Base-by-base conservation (phyloP, 2,113 vertebrate genomes). In the Protobothrops mucrosquamatus region DNA sequence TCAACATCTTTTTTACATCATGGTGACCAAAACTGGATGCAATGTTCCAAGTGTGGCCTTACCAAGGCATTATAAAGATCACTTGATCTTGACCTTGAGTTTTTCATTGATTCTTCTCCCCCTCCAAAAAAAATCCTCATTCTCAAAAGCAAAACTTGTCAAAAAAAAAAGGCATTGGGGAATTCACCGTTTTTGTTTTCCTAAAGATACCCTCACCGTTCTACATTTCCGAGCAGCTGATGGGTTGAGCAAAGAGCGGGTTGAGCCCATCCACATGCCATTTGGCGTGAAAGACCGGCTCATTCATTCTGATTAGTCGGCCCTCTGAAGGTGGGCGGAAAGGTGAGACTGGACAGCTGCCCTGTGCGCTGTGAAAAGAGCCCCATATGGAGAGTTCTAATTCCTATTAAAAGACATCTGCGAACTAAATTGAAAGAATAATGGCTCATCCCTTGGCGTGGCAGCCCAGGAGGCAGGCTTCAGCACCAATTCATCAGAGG, bases 401-500 rank as follows among this genome's bases (percentile, higher is more conserved):
- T 89, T 14, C 20, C 48, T 61, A 56, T 90, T 89, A 90, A 64
- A 56, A 90, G 64, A 56, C 89, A 64, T 90, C 88, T 54, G 92
- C 7, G 55, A 48, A 74, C 81, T 87, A 93, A 93, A 93, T 93
- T 93, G 92, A 14, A 90, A 93, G 92, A 93, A 93, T 90, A 93
- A 93, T 93, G 89, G 81, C 88, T 51, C 23, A 26, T 93, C 92
- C 91, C 46, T 87, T 43, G 89, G 81, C 23, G 39, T 90, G 92
- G 92, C 89, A 90, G 88, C 56, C n/a, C n/a, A 22, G 52, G 74
- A 87, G 56, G 56, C 74, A 90, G 43, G 29, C 92, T 87, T 93
- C 92, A 93, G 29, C 48, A 87, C 55, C n/a, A 51, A 90, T 93
- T 90, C 61, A 64, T 93, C 92, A 93, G 89, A 87, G 81, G 74